Percentiles rank a stretch among this genome's conserved stretches.
Evolutionary conservation across 2,113 vertebrate species (phyloP).

Genomic region (Meles meles): DNA sequence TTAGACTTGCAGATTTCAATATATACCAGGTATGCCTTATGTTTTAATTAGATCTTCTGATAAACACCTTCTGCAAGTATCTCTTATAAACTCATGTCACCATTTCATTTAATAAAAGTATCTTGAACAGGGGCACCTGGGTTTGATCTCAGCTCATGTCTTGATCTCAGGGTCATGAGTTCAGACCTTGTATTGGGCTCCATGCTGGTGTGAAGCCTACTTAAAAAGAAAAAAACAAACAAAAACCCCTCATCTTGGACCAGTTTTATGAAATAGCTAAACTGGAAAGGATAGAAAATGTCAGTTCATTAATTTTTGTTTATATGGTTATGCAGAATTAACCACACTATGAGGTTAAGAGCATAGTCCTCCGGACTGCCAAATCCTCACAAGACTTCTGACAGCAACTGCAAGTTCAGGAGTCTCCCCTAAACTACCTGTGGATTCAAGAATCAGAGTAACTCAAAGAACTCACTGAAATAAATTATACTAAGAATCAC

Average conservation of each 20-base stretch:
- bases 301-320: not conserved
- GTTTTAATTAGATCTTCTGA: constrained; percentile 33
- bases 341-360: not conserved
- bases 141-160: not conserved
- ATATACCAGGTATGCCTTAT: constrained; percentile 93
- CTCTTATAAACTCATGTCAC: not conserved
- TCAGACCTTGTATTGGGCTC: not conserved
- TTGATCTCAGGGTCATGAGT: not conserved
- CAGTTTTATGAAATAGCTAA: constrained; percentile 25
- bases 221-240: not conserved
- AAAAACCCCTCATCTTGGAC: not conserved
- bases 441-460: not conserved
- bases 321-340: not conserved
- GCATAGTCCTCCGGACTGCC: not conserved
- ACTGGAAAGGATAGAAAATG: not conserved
- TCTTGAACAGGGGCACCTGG: not conserved
- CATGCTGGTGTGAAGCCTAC: not conserved
- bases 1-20: constrained; percentile 97
- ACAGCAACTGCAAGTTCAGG: not conserved
- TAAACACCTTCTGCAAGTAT: not conserved
- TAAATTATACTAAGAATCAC: not conserved
- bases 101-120: constrained; percentile 23
- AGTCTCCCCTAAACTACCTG: not conserved
- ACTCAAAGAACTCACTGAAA: not conserved
- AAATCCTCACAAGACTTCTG: not conserved